Evolutionary conservation across 2,888 invertebrate species (phyloP).

Genomic region (Esperia sulphurella): DNA sequence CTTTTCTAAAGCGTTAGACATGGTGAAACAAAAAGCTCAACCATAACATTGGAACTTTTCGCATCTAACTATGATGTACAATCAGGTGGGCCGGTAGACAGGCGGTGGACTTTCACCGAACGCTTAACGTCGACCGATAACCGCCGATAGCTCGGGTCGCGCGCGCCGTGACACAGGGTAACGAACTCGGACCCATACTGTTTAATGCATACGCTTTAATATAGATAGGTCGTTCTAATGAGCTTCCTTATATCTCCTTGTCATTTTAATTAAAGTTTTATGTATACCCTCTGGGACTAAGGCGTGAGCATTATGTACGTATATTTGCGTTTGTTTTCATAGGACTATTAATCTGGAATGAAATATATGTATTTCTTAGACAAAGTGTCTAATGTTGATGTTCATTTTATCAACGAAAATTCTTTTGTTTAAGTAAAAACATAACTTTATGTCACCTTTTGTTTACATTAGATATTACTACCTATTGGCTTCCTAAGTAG

Average conservation of each 20-base stretch:
- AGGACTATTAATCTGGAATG: too few species aligned
- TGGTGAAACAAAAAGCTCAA: neutral
- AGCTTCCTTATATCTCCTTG: neutral
- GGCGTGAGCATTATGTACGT: too few species aligned
- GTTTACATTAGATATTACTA: too few species aligned
- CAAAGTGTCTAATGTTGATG: neutral
- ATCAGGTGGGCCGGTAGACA: constrained; percentile 19
- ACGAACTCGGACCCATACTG: constrained; percentile 39
- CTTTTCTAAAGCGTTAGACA: neutral
- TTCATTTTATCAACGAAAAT: neutral
- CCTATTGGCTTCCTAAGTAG: too few species aligned
- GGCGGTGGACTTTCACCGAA: constrained; percentile 39
- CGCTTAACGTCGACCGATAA: constrained; percentile 48
- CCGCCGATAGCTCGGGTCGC: constrained; percentile 43
- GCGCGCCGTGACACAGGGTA: constrained; percentile 45
- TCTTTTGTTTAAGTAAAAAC: neutral
- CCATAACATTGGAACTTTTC: neutral
- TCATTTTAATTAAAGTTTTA: neutral
- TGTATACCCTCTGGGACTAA: too few species aligned
- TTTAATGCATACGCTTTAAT: neutral
- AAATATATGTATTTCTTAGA: too few species aligned
- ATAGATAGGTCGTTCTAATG: neutral
- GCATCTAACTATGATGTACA: neutral
- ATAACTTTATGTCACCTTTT: too few species aligned
- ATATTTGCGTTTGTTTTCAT: too few species aligned